These are phyloP conservation scores for Mellilla xanthometata DNA, from an alignment of 2,888 invertebrate genomes.

Conservation along the genomic window DNA sequence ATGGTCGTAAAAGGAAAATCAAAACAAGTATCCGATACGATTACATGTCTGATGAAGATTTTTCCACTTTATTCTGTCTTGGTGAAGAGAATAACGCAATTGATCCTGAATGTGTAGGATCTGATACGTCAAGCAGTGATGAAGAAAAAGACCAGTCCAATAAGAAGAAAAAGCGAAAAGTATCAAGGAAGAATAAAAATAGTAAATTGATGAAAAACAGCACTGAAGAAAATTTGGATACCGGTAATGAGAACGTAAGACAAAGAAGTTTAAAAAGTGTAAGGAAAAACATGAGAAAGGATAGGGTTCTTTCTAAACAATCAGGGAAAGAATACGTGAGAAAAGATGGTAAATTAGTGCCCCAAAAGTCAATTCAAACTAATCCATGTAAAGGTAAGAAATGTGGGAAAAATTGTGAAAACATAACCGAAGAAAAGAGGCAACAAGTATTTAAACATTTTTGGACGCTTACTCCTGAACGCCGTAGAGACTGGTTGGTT, in stretches of 20 bases:
- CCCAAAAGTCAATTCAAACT: constrained; percentile 4
- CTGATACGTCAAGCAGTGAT: constrained; percentile 1
- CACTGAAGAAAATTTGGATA: background rate
- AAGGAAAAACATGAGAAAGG: constrained; percentile 20
- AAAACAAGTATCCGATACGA: background rate
- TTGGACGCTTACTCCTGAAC: constrained; percentile 7
- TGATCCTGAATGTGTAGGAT: constrained; percentile 9
- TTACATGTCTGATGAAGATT: constrained; percentile 3
- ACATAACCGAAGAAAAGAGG: constrained; percentile 20
- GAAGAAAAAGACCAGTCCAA: constrained; percentile 1
- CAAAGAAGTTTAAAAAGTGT: constrained; percentile 16
- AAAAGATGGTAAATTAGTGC: constrained; percentile 4
- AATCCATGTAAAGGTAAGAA: constrained; percentile 25
- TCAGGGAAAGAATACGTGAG: constrained; percentile 5
- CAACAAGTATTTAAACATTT: constrained; percentile 19
- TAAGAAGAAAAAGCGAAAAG: constrained; percentile 7
- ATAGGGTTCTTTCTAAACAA: background rate
- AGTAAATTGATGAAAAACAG: background rate
- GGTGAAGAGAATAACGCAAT: background rate
- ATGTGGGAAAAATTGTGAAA: constrained; percentile 26
- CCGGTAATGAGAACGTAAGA: constrained; percentile 3
- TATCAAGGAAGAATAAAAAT: background rate
- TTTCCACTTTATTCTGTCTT: background rate
- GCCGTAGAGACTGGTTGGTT: constrained; percentile 21
- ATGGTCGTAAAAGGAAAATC: background rate